Evolutionary conservation across 1,140 invertebrate genomes (phyloP).

Genomic region (Holotrichia oblita): DNA sequence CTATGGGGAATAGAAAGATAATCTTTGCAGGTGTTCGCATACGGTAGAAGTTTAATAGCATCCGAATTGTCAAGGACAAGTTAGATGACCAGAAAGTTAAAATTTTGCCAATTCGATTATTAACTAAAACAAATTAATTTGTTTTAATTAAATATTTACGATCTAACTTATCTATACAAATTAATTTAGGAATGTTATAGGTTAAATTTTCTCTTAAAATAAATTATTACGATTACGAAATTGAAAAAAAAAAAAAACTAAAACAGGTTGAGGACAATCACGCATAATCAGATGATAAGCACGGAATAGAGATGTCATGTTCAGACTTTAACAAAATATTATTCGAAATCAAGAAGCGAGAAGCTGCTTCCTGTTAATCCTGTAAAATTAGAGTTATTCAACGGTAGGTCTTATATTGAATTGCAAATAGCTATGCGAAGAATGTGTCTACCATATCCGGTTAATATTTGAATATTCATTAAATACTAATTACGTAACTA

Average conservation of each 20-base stretch:
- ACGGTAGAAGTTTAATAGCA: no score
- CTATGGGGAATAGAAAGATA: no score
- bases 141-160: no score
- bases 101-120: no score
- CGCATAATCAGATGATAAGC: neutral
- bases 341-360: neutral
- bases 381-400: neutral
- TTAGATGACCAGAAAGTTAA: no score
- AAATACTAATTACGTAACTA: neutral
- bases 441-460: neutral
- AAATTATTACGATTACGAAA: neutral
- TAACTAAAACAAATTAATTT: no score
- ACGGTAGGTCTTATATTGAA: neutral
- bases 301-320: neutral
- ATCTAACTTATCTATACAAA: no score
- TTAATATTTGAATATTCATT: conserved; percentile 3
- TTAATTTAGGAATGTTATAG: no score
- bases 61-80: no score
- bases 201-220: neutral
- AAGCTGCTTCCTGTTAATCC: neutral
- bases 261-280: neutral
- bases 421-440: neutral
- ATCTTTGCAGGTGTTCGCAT: no score
- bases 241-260: neutral
- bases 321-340: neutral